Conservation (phyloP, 2,888 invertebrate species). For the Glyphotaelius pellucidus region DNA sequence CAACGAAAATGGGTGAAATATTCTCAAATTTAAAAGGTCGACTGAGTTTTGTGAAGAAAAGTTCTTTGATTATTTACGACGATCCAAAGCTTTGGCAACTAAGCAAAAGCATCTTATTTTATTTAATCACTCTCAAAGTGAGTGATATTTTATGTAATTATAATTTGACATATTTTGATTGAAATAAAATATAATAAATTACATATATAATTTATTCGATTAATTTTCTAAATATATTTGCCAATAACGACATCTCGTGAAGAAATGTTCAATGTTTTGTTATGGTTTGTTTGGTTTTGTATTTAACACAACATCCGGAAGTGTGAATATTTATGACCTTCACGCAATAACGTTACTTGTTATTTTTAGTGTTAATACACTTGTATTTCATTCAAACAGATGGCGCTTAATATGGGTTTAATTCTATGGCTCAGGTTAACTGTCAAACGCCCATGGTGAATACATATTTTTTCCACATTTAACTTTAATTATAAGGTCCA, state of each 20-base stretch:
- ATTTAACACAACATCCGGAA: not conserved
- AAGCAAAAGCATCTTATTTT: not conserved
- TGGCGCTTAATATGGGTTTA: not conserved
- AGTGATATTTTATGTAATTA: slow-evolving; percentile 29
- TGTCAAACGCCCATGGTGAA: not conserved
- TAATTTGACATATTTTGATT: slow-evolving; percentile 33
- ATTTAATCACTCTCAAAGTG: slow-evolving; percentile 7
- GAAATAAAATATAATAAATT: not conserved
- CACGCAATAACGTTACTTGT: not conserved
- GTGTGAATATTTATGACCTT: not conserved
- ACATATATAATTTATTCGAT: not conserved
- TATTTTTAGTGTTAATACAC: too few relatives aligned
- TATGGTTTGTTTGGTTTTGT: not conserved
- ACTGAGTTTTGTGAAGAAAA: not conserved
- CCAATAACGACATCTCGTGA: not conserved
- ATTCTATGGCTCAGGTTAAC: not conserved
- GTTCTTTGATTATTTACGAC: not conserved
- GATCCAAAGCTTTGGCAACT: slow-evolving; percentile 13
- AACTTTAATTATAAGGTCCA: not conserved
- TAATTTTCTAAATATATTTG: not conserved
- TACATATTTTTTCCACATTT: not conserved
- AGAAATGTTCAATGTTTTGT: too few relatives aligned
- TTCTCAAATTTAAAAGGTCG: not conserved
- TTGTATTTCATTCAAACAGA: not conserved
- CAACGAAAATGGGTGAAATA: not conserved